Conservation (phyloP, 2,113 vertebrate genomes). For the Neodon shergylaensis region DNA sequence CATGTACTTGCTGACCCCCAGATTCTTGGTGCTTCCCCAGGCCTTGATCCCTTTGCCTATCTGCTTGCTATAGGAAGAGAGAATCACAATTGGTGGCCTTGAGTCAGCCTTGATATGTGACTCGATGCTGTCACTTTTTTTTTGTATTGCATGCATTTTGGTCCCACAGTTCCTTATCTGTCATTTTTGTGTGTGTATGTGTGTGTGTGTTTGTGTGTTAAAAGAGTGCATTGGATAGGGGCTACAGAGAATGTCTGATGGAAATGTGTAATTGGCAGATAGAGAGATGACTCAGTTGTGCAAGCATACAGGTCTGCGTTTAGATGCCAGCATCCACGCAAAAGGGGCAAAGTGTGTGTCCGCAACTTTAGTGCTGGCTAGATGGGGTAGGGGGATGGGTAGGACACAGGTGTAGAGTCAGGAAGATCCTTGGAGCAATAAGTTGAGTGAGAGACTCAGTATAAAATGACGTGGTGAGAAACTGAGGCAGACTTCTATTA, state of each 20-base stretch:
- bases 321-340: neutral
- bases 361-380: neutral
- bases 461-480: neutral
- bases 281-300: neutral
- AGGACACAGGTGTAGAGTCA: neutral
- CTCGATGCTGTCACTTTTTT: neutral
- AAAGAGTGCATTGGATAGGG: neutral
- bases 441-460: neutral
- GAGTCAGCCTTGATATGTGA: neutral
- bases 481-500: neutral
- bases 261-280: neutral
- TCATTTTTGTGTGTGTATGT: neutral
- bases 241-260: neutral
- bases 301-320: neutral
- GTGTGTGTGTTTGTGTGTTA: neutral
- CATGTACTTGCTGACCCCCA: neutral
- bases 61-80: neutral
- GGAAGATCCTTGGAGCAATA: neutral
- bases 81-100: neutral
- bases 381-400: fast-evolving
- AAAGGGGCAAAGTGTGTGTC: too few relatives aligned
- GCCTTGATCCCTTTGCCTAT: neutral
- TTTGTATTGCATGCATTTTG: neutral
- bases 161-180: neutral
- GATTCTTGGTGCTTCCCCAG: neutral